Evolutionary conservation across 2,113 vertebrate genomes (phyloP).

Genomic region (Corythornis vintsioides): DNA sequence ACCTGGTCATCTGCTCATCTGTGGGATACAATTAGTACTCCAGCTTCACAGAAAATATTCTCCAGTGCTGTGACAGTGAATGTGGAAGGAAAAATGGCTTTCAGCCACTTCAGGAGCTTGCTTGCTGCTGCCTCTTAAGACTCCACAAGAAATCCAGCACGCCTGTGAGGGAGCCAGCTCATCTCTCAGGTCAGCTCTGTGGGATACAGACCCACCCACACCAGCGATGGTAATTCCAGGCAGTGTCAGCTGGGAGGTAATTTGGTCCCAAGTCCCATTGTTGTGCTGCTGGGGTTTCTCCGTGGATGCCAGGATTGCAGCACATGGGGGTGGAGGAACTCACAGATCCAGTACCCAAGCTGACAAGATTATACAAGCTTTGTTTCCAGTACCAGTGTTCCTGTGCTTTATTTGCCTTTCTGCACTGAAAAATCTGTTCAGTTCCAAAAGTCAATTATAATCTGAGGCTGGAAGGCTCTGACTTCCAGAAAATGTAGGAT

Average conservation of each 20-base stretch:
- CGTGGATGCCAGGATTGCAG: not conserved
- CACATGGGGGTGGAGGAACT: not conserved
- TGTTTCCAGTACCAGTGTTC: not conserved
- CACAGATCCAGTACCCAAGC: not conserved
- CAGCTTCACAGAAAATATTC: not conserved
- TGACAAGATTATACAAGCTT: not conserved
- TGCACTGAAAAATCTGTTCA: not conserved
- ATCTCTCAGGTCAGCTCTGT: not conserved
- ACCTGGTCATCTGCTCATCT: not conserved
- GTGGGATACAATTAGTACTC: not conserved
- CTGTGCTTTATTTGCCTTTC: not conserved
- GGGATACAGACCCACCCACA: not conserved
- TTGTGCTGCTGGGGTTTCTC: constrained; percentile 10
- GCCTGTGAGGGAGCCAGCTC: not conserved
- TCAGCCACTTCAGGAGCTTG: constrained; percentile 4
- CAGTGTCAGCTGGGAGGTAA: not conserved
- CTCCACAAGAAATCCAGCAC: not conserved
- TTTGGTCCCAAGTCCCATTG: not conserved
- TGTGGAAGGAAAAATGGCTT: not conserved
- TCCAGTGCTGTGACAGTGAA: not conserved
- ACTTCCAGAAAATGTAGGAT: not conserved
- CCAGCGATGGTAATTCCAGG: not conserved
- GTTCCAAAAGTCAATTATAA: not conserved
- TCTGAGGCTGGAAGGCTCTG: not conserved
- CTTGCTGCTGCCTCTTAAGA: not conserved